Base-by-base conservation (phyloP, 2,113 vertebrate species). In the Fregetta grallaria region DNA sequence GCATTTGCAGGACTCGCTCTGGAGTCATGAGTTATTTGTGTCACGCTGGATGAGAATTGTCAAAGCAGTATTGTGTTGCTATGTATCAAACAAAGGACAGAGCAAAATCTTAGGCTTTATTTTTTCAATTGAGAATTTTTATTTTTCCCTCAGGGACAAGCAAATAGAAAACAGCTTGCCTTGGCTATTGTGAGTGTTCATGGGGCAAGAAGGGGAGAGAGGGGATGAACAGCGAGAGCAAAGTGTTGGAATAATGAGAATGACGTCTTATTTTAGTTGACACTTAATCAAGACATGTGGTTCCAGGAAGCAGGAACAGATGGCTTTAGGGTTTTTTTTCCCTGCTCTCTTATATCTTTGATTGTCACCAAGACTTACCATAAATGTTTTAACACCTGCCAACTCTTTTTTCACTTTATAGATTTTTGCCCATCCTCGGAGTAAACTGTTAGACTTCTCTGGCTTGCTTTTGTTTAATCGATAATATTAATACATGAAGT, bases 261-360 rank as follows among this genome's bases (percentile, higher is more conserved):
- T 56, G 62, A 78, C 20, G 7, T 85, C 81, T 92, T 96, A 65
- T 52, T 96, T 94, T 85, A 88, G 81, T 78, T 91, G 56, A 56
- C 79, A 72, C 30, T 79, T 88, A 73, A 81, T 89, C 67, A 89
- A 82, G 93, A 53, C 42, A 3, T 15, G 18, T 73, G 65, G 32
- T 75, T 94, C 62, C 53, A 76, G 78, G 74, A 85, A 85, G 74
- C 47, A 85, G 70, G 92, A 95, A 55, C 93, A 94, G 81, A 95
- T 82, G 34, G 42, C 74, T 93, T 75, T 68, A 25, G 5, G 6
- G 3, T 5, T n/a, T 68, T 47, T 59, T 42, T 23, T 15, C 13
- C 17, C 15, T 58, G 3, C 52, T 63, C 19, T 89, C 32, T 59
- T 62, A 15, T 18, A 62, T 40, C 53, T 91, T 86, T 66, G 47